These are phyloP conservation scores for Pterocles gutturalis DNA, from an alignment of 2,113 vertebrate genomes.

Conservation along the genomic window DNA sequence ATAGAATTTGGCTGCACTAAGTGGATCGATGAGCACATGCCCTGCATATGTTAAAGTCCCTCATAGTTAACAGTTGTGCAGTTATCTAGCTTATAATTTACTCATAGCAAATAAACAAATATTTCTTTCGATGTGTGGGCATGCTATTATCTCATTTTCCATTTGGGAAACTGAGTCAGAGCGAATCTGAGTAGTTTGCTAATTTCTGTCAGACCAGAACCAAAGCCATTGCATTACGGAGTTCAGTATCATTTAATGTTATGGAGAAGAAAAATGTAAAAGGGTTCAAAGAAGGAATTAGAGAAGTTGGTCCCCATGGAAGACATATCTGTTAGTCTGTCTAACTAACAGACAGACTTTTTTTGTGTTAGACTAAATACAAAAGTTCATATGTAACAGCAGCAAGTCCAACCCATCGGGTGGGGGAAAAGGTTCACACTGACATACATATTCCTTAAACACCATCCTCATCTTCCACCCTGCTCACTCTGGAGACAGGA, in stretches of 20 bases:
- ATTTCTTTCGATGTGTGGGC: not conserved
- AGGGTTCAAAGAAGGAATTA: not conserved
- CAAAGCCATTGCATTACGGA: not conserved
- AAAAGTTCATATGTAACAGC: not conserved
- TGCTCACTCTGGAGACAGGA: not conserved
- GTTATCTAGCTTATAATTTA: not conserved
- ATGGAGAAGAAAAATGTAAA: not conserved
- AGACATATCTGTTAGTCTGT: not conserved
- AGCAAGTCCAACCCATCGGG: rapidly evolving
- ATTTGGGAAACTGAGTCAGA: not conserved
- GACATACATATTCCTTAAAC: not conserved
- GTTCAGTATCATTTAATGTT: not conserved
- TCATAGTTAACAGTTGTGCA: not conserved
- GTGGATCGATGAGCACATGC: not conserved
- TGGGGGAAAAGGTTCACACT: not conserved
- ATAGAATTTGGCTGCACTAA: not conserved
- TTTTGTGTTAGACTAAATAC: not conserved
- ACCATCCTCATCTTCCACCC: not conserved
- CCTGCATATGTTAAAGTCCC: not conserved
- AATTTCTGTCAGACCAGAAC: not conserved
- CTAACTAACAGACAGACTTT: not conserved
- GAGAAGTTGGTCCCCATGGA: not conserved
- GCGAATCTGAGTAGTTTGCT: not conserved
- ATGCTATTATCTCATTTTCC: not conserved
- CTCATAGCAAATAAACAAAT: not conserved